Conservation (phyloP, 2,888 invertebrate species). For the Erebia ligea region DNA sequence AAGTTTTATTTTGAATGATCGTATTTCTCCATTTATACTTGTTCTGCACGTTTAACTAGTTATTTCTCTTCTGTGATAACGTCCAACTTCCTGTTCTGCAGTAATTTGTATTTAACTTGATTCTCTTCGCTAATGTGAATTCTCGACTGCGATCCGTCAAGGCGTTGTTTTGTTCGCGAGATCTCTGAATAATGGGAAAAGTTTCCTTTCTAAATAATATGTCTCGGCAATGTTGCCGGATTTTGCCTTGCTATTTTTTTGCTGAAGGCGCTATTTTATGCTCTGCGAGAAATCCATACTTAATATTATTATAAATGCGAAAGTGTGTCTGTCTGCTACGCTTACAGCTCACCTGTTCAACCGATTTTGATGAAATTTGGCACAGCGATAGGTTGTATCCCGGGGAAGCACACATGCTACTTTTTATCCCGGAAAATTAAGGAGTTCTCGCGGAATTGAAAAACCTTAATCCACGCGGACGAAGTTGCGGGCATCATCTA, state of each 20-base stretch:
- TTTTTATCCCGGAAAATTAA: no score
- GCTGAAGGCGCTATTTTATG: slow-evolving; percentile 31
- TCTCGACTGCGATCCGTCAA: slow-evolving; percentile 39
- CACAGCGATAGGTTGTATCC: no score
- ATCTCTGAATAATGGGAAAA: slow-evolving; percentile 46
- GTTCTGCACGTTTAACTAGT: not conserved
- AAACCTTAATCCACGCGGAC: no score
- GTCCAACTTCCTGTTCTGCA: slow-evolving; percentile 23
- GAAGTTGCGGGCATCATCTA: no score
- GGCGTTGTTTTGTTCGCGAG: slow-evolving; percentile 43
- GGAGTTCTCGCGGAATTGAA: no score
- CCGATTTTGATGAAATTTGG: no score
- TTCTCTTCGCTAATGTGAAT: slow-evolving; percentile 40
- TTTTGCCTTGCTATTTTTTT: slow-evolving; percentile 38
- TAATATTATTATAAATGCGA: no score
- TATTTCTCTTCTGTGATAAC: slow-evolving; percentile 18
- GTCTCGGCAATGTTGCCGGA: slow-evolving; percentile 35
- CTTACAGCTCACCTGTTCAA: no score
- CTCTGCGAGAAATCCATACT: not conserved
- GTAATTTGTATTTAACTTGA: slow-evolving; percentile 40
- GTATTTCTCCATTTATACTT: not conserved
- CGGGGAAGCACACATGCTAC: no score
- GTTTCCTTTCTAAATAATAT: slow-evolving; percentile 43
- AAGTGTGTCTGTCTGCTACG: no score
- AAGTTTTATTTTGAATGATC: slow-evolving; percentile 1